Percentiles rank a stretch among this genome's conserved stretches.
These are phyloP conservation scores for Drosophila kohkoa DNA, from an alignment of 1,140 invertebrate species.

Conservation along the genomic window DNA sequence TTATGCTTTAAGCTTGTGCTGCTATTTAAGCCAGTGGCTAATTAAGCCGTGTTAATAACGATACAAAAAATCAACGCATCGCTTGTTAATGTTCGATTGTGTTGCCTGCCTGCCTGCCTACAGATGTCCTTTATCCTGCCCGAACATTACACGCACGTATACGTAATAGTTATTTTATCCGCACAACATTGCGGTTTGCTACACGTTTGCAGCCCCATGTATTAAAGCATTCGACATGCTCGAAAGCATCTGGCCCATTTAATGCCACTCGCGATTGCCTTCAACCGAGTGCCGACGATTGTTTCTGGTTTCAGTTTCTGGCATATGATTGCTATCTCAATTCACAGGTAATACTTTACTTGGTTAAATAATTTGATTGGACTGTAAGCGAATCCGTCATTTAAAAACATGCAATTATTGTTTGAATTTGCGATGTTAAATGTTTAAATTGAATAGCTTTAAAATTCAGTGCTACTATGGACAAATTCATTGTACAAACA, in stretches of 20 bases:
- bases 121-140: slow-evolving; percentile 18
- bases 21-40: slow-evolving; percentile 66
- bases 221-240: slow-evolving; percentile 59
- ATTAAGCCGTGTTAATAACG: slow-evolving; percentile 76
- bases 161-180: slow-evolving; percentile 62
- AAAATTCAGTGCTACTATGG: too few relatives aligned
- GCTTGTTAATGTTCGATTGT: slow-evolving; percentile 62
- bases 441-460: too few relatives aligned
- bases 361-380: not conserved
- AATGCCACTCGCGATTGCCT: slow-evolving; percentile 13
- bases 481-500: too few relatives aligned
- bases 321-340: slow-evolving; percentile 42
- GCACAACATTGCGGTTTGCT: slow-evolving; percentile 71
- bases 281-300: not conserved
- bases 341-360: slow-evolving; percentile 23
- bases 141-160: slow-evolving; percentile 57
- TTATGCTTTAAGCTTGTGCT: slow-evolving; percentile 63
- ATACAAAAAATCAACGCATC: slow-evolving; percentile 57
- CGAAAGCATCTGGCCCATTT: slow-evolving; percentile 66
- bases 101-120: not conserved
- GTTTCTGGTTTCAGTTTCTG: slow-evolving; percentile 11
- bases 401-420: too few relatives aligned
- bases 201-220: slow-evolving; percentile 59
- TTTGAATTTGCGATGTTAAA: too few relatives aligned
- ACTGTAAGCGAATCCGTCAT: too few relatives aligned